Evolutionary conservation across 2,797 vertebrate species (phyloP).

Genomic region (Rhadinocentrus ornatus): DNA sequence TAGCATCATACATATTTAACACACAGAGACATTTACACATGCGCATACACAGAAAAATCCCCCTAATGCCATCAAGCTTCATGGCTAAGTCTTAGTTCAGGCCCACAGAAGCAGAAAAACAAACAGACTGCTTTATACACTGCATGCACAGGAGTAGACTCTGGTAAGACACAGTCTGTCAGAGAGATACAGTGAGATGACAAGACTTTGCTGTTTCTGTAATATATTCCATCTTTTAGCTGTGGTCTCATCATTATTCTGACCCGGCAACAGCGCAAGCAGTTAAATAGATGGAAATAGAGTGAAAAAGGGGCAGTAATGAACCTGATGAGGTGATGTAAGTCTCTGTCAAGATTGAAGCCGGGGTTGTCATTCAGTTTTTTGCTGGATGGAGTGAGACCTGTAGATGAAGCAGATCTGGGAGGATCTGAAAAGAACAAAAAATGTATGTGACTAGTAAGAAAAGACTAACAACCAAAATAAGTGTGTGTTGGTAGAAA

Average conservation of each 20-base stretch:
- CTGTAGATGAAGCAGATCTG: conserved; percentile 10
- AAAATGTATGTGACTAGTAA: neutral
- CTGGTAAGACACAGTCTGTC: neutral
- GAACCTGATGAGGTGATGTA: conserved; percentile 72
- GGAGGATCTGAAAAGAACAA: conserved; percentile 46
- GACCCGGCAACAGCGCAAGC: neutral
- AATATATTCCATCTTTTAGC: neutral
- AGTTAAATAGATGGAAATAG: neutral
- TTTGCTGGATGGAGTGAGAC: conserved; percentile 27
- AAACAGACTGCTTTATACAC: conserved; percentile 16
- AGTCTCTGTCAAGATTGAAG: conserved; percentile 48
- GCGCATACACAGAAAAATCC: neutral
- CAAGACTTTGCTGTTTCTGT: neutral
- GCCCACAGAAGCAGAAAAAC: neutral
- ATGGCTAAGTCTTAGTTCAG: conserved; percentile 5
- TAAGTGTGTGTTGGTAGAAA: neutral
- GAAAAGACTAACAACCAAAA: neutral
- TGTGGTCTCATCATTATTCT: neutral
- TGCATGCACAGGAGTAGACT: conserved; percentile 7
- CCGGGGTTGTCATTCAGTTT: conserved; percentile 1
- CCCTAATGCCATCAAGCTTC: neutral
- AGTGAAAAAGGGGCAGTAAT: neutral
- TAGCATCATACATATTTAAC: conserved; percentile 3
- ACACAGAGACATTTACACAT: neutral
- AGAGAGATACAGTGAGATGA: neutral